Evolutionary conservation across 2,113 vertebrate species (phyloP).

Genomic region (Aphyosemion australe): DNA sequence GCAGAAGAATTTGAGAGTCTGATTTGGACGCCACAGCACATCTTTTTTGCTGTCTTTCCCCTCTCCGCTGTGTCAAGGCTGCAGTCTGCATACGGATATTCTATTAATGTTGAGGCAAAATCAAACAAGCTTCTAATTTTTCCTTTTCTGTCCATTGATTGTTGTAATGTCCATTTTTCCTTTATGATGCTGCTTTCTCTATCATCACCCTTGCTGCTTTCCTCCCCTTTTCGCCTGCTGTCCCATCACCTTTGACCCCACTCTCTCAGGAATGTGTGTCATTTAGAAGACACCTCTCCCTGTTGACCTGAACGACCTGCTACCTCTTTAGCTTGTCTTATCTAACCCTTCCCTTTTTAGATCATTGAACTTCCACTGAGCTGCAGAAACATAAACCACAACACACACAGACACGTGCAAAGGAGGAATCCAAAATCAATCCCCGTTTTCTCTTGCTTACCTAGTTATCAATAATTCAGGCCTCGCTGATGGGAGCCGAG

Average conservation of each 20-base stretch:
- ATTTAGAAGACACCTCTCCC: slow-evolving; percentile 30
- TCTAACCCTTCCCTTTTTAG: slow-evolving; percentile 46
- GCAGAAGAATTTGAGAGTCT: slow-evolving; percentile 39
- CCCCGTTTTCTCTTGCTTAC: slow-evolving; percentile 41
- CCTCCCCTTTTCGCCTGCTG: slow-evolving; percentile 12
- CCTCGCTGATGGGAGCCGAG: slow-evolving; percentile 51
- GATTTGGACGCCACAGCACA: slow-evolving; percentile 42
- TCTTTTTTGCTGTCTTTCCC: slow-evolving; percentile 7
- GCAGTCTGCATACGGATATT: slow-evolving; percentile 5
- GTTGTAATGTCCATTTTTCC: neutral
- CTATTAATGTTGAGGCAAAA: slow-evolving; percentile 1
- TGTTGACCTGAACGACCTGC: slow-evolving; percentile 4
- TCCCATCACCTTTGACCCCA: slow-evolving; percentile 36
- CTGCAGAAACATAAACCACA: slow-evolving; percentile 10
- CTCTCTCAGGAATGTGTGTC: slow-evolving; percentile 11
- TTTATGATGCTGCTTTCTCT: neutral
- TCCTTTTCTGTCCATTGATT: neutral
- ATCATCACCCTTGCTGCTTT: slow-evolving; percentile 22
- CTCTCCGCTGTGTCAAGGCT: neutral
- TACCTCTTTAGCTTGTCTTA: slow-evolving; percentile 33
- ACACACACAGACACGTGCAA: slow-evolving; percentile 30
- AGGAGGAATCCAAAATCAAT: slow-evolving; percentile 39
- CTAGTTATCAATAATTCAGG: slow-evolving; percentile 79
- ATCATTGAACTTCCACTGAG: slow-evolving; percentile 54
- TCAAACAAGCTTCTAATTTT: neutral